A percentile compares a stretch with the other conserved stretches of the same genome.
phyloP scores from a whole-genome alignment of 1,140 invertebrate genomes.

The Bombus pascuorum region DNA sequence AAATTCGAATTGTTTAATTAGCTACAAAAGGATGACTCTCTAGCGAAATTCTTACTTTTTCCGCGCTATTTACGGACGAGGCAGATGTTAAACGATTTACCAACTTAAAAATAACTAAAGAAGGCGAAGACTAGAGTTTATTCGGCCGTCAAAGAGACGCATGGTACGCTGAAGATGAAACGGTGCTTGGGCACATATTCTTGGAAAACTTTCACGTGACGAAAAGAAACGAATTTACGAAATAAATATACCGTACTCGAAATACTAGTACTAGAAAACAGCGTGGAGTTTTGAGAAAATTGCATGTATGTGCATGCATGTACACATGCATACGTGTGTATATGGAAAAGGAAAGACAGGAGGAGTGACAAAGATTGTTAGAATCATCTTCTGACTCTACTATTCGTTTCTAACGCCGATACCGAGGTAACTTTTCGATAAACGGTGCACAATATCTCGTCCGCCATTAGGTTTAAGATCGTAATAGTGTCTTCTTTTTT shows the following conservation, averaged over 20 bases:
- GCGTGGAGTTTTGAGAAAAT: not conserved
- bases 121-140: slow-evolving; percentile 5
- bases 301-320: too few species aligned
- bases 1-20: too few species aligned
- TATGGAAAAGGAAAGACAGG: too few species aligned
- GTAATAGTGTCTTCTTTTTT: too few species aligned
- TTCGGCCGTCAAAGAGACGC: slow-evolving; percentile 1
- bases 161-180: slow-evolving; percentile 15
- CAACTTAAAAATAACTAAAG: slow-evolving; percentile 25
- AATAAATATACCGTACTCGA: not conserved
- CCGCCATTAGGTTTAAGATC: too few species aligned
- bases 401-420: too few species aligned
- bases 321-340: too few species aligned
- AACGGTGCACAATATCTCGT: too few species aligned
- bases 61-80: not conserved
- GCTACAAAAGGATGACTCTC: not conserved
- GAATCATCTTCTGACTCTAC: too few species aligned
- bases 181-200: not conserved
- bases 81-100: not conserved
- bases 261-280: not conserved
- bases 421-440: too few species aligned
- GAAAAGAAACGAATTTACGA: not conserved
- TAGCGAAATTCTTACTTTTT: not conserved
- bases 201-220: not conserved
- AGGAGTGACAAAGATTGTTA: too few species aligned